A percentile compares a stretch with the other conserved stretches of the same genome.
phyloP scores from a whole-genome alignment of 2,888 invertebrate genomes.

The Metopia argyrocephala region DNA sequence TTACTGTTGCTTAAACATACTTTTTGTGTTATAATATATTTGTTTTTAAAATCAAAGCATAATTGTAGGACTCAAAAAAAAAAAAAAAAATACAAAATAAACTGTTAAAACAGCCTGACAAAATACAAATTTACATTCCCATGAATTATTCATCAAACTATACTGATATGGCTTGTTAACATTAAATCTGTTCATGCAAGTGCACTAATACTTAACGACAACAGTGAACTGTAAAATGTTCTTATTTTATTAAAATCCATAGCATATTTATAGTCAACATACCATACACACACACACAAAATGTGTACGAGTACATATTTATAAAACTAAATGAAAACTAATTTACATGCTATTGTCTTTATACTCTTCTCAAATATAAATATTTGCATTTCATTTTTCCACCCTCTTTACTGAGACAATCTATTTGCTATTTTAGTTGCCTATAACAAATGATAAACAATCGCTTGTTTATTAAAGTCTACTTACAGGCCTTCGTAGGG shows the following conservation, averaged over 20 bases:
- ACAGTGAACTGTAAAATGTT: too few species aligned
- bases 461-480: conserved; percentile 6
- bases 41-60: too few species aligned
- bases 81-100: too few species aligned
- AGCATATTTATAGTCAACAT: conserved; percentile 6
- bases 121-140: too few species aligned
- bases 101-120: too few species aligned
- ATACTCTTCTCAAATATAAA: neutral
- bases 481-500: neutral
- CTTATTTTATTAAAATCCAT: neutral
- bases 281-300: neutral
- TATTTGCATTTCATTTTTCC: neutral
- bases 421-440: neutral
- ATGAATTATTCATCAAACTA: conserved; percentile 11
- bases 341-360: neutral
- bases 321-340: too few species aligned
- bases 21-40: too few species aligned
- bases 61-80: too few species aligned
- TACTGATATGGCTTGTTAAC: neutral
- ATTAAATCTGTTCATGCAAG: neutral
- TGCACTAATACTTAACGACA: too few species aligned
- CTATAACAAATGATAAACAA: neutral
- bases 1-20: too few species aligned
- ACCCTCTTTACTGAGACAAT: too few species aligned
- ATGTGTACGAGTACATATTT: too few species aligned